Evolutionary conservation across 2,797 vertebrate genomes (phyloP).

Genomic region (Pseudomugil gertrudae): DNA sequence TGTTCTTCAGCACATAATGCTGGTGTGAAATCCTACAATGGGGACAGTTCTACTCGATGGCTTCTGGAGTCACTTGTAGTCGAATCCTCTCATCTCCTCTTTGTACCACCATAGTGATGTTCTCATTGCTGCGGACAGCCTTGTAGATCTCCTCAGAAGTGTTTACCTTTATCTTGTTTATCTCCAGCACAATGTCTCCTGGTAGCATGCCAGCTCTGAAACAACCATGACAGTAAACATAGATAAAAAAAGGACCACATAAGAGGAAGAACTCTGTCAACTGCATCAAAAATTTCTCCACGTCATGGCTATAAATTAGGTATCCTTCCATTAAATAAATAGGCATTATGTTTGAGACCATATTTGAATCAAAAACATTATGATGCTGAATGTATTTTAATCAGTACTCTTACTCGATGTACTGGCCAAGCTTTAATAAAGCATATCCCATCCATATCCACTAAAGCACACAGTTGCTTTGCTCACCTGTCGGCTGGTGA

Average conservation of each 20-base stretch:
- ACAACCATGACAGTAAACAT: not conserved
- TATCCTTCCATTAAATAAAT: not conserved
- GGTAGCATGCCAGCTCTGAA: conserved; percentile 89
- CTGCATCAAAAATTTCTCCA: not conserved
- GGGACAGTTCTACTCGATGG: conserved; percentile 79
- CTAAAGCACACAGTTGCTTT: not conserved
- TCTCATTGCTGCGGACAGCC: conserved; percentile 84
- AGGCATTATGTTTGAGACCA: too few species aligned
- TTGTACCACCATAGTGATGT: conserved; percentile 85
- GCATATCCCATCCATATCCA: not conserved
- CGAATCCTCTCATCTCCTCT: conserved; percentile 79
- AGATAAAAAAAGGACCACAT: not conserved
- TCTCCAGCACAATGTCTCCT: conserved; percentile 90
- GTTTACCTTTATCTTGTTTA: conserved; percentile 84
- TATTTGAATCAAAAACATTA: too few species aligned
- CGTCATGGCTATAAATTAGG: not conserved
- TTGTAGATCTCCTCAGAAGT: conserved; percentile 90
- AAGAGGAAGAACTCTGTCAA: not conserved
- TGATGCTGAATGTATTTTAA: too few species aligned
- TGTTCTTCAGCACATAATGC: not conserved
- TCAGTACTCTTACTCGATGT: too few species aligned
- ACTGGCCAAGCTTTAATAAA: too few species aligned
- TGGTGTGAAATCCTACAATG: not conserved
- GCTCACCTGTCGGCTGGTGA: conserved; percentile 90
- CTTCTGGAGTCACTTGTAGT: conserved; percentile 89